Base-by-base conservation (phyloP, 2,888 invertebrate genomes). In the Sinhomidia bicolor region DNA sequence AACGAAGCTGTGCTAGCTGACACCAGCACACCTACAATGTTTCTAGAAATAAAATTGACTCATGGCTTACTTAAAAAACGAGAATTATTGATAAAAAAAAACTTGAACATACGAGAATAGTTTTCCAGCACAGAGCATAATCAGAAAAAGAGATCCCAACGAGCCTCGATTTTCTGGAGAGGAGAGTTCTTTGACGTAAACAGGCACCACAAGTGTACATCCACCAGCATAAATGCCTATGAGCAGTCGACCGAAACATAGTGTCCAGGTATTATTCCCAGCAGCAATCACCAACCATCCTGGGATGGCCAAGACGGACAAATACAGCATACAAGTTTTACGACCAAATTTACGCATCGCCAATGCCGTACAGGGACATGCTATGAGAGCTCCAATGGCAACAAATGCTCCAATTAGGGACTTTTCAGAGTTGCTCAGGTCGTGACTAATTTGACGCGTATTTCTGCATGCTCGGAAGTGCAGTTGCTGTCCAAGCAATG, bases 171-270 rank as follows among this genome's bases (percentile, higher is more conserved):
- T 80, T 5, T 36, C 44, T 12, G 17, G 0, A 2, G 36, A 23
- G 1, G 80, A 17, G 14, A 80, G 14, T 47, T 80, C 80, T 12
- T 60, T 60, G 5, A 80, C 60, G 44, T 60, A 80, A 60, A 80
- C 80, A 2, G 80, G 80, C 7, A 80, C 44, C 3, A 44, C 44
- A 12, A 80, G 14, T 1, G 60, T 44, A n/a, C 36, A 80, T 0
- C 80, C 80, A 12, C 80, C 62, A 23, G 41, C 10, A 62, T 41
- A 60, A 60, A 80, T 41, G 0, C 80, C 80, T 1, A 41, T 44
- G 2, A 78, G 36, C 7, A 78, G 5, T 0, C 78, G 14, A 10
- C 78, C 78, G 1, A 29, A 54, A 17, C 17, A 78, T 0, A 78
- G 7, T 10, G 29, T 32, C 0, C 4, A 1, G 10, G 32, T 1